phyloP scores from a whole-genome alignment of 2,797 vertebrate species.

The Scolopax rusticola region DNA sequence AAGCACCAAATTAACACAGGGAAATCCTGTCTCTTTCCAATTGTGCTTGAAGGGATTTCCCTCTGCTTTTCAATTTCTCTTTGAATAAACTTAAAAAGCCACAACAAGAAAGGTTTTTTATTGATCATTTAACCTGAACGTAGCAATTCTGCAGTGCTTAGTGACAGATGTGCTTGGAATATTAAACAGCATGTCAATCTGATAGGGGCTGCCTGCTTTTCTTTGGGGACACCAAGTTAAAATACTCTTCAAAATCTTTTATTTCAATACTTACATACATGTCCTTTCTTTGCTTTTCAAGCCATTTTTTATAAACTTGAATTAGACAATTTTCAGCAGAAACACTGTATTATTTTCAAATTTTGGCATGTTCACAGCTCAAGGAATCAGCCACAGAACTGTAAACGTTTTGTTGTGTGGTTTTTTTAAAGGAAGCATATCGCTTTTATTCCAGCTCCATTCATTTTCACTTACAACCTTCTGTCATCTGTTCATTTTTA shows the following conservation, averaged over 20 bases:
- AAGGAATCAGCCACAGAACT: slow-evolving; percentile 11
- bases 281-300: not conserved
- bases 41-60: slow-evolving; percentile 31
- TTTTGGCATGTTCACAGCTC: slow-evolving; percentile 16
- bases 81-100: slow-evolving; percentile 17
- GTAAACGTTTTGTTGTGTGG: not conserved
- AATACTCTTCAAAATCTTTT: not conserved
- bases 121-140: slow-evolving; percentile 44
- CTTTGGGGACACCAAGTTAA: not conserved
- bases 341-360: slow-evolving; percentile 9
- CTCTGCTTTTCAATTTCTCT: slow-evolving; percentile 34
- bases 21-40: slow-evolving; percentile 15
- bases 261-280: not conserved
- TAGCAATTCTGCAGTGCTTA: slow-evolving; percentile 5
- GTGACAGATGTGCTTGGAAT: slow-evolving; percentile 25
- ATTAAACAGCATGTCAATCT: not conserved
- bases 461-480: not conserved
- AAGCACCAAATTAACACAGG: not conserved
- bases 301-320: not conserved
- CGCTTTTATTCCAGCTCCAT: not conserved
- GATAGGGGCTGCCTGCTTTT: not conserved
- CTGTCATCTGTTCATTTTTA: not conserved
- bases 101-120: slow-evolving; percentile 10
- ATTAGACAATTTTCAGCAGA: slow-evolving; percentile 2
- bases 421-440: not conserved